phyloP scores from a whole-genome alignment of 2,888 invertebrate genomes.

The Aspidiotus destructor region DNA sequence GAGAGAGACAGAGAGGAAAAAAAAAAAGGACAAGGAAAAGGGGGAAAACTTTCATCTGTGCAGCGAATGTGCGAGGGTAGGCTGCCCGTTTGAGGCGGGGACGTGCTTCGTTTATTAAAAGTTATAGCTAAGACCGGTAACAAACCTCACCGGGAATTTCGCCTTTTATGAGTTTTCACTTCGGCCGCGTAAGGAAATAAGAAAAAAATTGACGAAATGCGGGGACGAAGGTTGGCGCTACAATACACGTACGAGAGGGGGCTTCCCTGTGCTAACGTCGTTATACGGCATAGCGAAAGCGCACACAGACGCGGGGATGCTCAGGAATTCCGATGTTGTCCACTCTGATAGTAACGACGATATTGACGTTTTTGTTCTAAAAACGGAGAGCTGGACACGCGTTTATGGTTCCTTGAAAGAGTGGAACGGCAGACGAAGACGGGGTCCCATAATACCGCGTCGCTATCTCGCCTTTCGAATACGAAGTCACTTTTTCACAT shows the following conservation, averaged over 20 bases:
- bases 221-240: conserved; percentile 16
- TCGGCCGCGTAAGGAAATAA: conserved; percentile 11
- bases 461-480: conserved; percentile 10
- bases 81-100: conserved; percentile 10
- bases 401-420: conserved; percentile 13
- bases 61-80: neutral
- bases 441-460: neutral
- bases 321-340: conserved; percentile 22
- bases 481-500: conserved; percentile 15
- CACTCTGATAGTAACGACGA: conserved; percentile 30
- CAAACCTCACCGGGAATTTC: conserved; percentile 16
- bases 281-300: conserved; percentile 6
- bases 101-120: conserved; percentile 20
- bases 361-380: conserved; percentile 31
- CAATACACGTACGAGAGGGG: conserved; percentile 13
- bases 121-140: conserved; percentile 19
- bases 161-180: conserved; percentile 19
- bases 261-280: conserved; percentile 5
- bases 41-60: conserved; percentile 1
- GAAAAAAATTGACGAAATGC: conserved; percentile 21
- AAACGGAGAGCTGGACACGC: conserved; percentile 27
- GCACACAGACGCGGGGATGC: neutral
- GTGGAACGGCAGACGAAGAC: neutral
- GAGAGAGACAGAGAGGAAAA: neutral
- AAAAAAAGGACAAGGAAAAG: neutral